Base-by-base conservation (phyloP, 92 coral and sea anemone genomes). In the Phenganax marumi region DNA sequence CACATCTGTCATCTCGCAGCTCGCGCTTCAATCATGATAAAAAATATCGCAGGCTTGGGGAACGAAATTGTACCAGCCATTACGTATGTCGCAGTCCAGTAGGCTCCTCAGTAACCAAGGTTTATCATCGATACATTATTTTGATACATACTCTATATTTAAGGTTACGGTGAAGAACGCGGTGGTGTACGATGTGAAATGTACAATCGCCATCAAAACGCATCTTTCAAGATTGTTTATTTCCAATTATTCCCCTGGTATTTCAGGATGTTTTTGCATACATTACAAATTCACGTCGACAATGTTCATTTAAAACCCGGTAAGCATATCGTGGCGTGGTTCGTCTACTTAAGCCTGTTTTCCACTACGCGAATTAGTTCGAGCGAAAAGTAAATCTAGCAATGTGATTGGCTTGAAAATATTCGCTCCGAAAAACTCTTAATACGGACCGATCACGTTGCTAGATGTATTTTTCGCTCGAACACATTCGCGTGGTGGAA, bases 231-330 rank as follows among this genome's bases (percentile, higher is more conserved):
- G n/a, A 82, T 96, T 50, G 91, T 92, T 23, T 96, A 96, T 89
- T 92, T 92, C 88, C 92, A 92, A 26, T 89, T 91, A 68, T 92
- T 88, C 55, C 99, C 97, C 25, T 96, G 99, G 99, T 90, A 90
- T 85, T 84, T 96, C 65, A 87, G 97, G 81, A 88, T 91, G 73
- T 96, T 90, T 75, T 75, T 96, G 33, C 97, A 96, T 58, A 96
- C 99, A 51, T 81, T 96, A 23, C 93, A 87, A 80, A 91, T 96
- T 86, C 89, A 82, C 73, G 87, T 84, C 50, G 85, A 79, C 10
- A 96, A 93, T n/a, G 88, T 84, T 52, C 73, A 60, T 7, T 87
- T 96, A 19, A 77, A 89, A 71, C 97, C 99, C 75, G 96, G 99
- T 92, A 65, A 58, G 77, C n/a, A 43, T 8, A 23, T n/a, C 43